These are phyloP conservation scores for Bombylius major DNA, from an alignment of 2,888 invertebrate genomes.

Conservation along the genomic window DNA sequence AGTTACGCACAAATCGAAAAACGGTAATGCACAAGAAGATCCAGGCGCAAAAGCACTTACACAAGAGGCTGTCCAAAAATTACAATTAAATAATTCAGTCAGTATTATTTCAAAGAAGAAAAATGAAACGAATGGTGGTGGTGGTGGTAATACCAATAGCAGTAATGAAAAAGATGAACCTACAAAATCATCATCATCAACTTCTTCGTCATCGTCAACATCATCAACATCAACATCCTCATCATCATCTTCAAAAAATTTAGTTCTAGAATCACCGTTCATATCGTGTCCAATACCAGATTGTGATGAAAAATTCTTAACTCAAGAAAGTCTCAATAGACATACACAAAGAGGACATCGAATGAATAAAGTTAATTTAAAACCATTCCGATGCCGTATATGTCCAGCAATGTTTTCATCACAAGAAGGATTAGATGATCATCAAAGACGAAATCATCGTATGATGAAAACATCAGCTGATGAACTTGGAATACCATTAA, in stretches of 20 bases:
- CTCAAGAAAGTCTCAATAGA: slow-evolving; percentile 37
- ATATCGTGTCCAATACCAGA: slow-evolving; percentile 26
- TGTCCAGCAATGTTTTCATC: slow-evolving; percentile 63
- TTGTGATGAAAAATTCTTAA: slow-evolving; percentile 39
- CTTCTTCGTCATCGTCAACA: background rate
- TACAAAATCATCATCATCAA: background rate
- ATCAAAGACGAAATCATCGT: slow-evolving; percentile 48
- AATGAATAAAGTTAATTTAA: slow-evolving; percentile 7
- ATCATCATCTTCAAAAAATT: background rate
- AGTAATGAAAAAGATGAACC: slow-evolving; percentile 32
- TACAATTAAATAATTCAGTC: slow-evolving; percentile 46
- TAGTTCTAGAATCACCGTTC: slow-evolving; percentile 5
- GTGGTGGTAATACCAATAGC: slow-evolving; percentile 18
- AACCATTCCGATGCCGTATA: slow-evolving; percentile 48
- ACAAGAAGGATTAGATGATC: slow-evolving; percentile 43
- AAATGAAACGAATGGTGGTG: slow-evolving; percentile 30
- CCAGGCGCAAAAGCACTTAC: slow-evolving; percentile 29
- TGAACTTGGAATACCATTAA: slow-evolving; percentile 59
- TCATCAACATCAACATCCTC: background rate
- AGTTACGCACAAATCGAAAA: slow-evolving; percentile 39
- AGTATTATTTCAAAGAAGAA: slow-evolving; percentile 45
- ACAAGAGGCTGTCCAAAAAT: slow-evolving; percentile 30
- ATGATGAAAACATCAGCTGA: slow-evolving; percentile 40
- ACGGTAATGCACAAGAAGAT: slow-evolving; percentile 31
- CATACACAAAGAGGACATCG: slow-evolving; percentile 30